Base-by-base conservation (phyloP, 2,113 vertebrate species). In the Vulpes vulpes region DNA sequence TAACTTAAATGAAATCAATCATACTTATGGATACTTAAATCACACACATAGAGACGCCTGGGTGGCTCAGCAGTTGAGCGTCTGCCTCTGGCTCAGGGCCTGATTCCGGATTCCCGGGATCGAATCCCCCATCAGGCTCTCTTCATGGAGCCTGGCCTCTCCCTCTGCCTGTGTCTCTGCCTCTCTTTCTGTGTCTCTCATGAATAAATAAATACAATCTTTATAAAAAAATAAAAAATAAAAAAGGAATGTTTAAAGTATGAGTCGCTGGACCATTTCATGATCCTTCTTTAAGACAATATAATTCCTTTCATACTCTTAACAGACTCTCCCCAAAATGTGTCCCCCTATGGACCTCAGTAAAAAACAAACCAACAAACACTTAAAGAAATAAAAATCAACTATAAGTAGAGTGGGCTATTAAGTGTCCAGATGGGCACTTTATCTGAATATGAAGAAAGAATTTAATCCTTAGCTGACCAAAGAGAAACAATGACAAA, bases 401-500 rank as follows among this genome's bases (percentile, higher is more conserved):
- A 38, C 69, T 67, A n/a, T 65, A 60, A 78, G 53, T 23, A 81
- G 32, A 80, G 11, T 27, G 8, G 6, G 4, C 38, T 71, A 55
- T 64, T 83, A 84, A 90, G 4, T 78, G 65, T 71, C 82, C 35
- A 94, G 71, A 81, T 88, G 22, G 19, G 53, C 17, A 62, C n/a
- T 84, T 86, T 49, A 87, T 80, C 67, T 38, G 85, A 84, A 93
- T 84, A 51, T 53, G 74, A 95, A 55, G 78, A 94, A 84, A 84
- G 25, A 95, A 89, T 60, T 78, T 83, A 83, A 79, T 96, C 25
- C 49, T 74, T 80, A 88, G 43, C 35, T 76, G 79, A 90, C 25
- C 22, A 35, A 92, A 93, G 71, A 81, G 53, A 95, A 96, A 85
- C 35, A 87, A 55, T 25, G 80, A 88, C 35, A 97, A 73, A 27